phyloP scores from a whole-genome alignment of 2,888 invertebrate species.

The Brachypterus glaber region DNA sequence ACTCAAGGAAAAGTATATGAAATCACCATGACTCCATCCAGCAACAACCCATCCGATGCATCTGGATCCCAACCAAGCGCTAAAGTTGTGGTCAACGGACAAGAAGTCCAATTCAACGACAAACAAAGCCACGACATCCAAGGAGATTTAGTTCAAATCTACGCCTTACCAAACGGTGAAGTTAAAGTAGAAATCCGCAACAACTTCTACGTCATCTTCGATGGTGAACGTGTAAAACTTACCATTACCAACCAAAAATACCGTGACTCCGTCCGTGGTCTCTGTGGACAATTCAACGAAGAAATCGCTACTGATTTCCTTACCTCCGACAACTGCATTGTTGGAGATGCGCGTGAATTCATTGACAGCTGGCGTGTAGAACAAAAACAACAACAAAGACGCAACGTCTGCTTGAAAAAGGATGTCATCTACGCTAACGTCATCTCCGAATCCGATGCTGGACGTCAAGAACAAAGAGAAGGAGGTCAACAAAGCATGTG shows the following conservation, averaged over 20 bases:
- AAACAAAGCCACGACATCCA: slow-evolving; percentile 31
- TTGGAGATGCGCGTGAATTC: slow-evolving; percentile 46
- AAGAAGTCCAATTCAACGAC: slow-evolving; percentile 32
- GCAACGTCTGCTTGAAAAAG: slow-evolving; percentile 34
- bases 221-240: slow-evolving; percentile 47
- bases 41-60: slow-evolving; percentile 17
- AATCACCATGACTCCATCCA: slow-evolving; percentile 32
- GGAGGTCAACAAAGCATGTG: slow-evolving; percentile 25
- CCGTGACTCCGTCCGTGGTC: slow-evolving; percentile 49
- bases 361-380: slow-evolving; percentile 48
- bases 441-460: slow-evolving; percentile 37
- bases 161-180: slow-evolving; percentile 44
- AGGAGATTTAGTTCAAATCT: slow-evolving; percentile 40
- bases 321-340: slow-evolving; percentile 47
- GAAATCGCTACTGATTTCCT: slow-evolving; percentile 49
- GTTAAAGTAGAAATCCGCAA: slow-evolving; percentile 46
- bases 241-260: slow-evolving; percentile 34
- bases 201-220: slow-evolving; percentile 46
- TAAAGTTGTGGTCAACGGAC: slow-evolving; percentile 41
- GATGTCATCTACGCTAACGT: slow-evolving; percentile 34
- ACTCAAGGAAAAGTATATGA: slow-evolving; percentile 36
- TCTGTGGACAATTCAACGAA: slow-evolving; percentile 56
- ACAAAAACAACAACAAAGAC: slow-evolving; percentile 38
- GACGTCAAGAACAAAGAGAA: slow-evolving; percentile 18
- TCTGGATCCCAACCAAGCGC: slow-evolving; percentile 39